Percentiles rank a stretch among this genome's conserved stretches.
These are phyloP conservation scores for Chaetorhynchus papuensis DNA, from an alignment of 2,113 vertebrate species.

Conservation along the genomic window DNA sequence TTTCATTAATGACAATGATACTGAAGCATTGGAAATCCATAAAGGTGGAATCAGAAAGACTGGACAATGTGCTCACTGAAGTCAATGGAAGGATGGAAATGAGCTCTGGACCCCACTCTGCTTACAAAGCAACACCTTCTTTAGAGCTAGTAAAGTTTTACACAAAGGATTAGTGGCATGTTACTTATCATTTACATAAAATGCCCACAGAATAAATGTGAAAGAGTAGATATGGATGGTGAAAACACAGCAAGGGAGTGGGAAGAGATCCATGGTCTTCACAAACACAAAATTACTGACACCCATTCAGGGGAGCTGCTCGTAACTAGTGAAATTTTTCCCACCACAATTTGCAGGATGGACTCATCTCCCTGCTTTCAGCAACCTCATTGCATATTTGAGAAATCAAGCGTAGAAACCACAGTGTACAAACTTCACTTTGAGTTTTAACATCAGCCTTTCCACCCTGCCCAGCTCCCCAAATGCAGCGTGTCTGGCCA, in stretches of 20 bases:
- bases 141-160: neutral
- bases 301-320: accelerated
- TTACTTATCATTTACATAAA: neutral
- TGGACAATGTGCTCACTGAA: neutral
- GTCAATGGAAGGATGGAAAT: neutral
- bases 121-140: neutral
- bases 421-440: neutral
- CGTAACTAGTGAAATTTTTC: neutral
- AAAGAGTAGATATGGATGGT: neutral
- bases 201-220: neutral
- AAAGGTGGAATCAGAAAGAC: neutral
- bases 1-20: neutral
- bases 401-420: neutral
- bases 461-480: neutral
- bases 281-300: neutral
- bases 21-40: neutral
- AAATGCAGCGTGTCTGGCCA: accelerated
- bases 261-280: neutral
- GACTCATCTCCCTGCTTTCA: neutral
- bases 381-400: accelerated
- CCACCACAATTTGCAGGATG: neutral
- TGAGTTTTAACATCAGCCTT: neutral
- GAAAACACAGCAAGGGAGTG: neutral
- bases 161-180: neutral
- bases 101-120: neutral